Conservation (phyloP, 35 echinoderm and acorn worm genomes). For the Ophioderma brevispina region DNA sequence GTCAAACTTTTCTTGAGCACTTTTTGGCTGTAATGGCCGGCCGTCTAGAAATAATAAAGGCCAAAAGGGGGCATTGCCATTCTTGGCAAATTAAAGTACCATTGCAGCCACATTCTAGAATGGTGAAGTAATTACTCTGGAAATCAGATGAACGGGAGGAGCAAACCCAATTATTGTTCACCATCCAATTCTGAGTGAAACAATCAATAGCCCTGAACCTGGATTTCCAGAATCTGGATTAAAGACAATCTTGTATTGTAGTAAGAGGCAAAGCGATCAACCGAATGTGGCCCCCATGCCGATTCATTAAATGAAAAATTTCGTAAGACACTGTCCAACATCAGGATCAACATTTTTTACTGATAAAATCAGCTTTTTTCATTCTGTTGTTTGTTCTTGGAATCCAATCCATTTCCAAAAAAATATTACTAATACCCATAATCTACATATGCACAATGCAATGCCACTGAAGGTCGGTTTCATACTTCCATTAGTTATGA, state of each 20-base stretch:
- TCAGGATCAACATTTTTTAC: conserved; percentile 4
- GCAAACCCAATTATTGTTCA: background rate
- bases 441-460: background rate
- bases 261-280: background rate
- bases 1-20: too few species aligned
- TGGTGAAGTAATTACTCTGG: too few species aligned
- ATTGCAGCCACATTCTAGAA: too few species aligned
- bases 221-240: background rate
- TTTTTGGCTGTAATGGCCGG: too few species aligned
- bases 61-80: too few species aligned
- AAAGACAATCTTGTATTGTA: background rate
- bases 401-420: background rate
- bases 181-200: background rate
- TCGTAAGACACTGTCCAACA: background rate
- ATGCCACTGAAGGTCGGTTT: background rate
- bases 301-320: background rate
- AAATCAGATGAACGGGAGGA: background rate
- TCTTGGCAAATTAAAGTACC: too few species aligned
- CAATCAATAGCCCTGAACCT: background rate
- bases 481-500: background rate
- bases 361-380: background rate
- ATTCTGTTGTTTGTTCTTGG: background rate
- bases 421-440: background rate
- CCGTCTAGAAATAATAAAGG: too few species aligned
- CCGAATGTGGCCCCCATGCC: background rate